phyloP scores from a whole-genome alignment of 1,140 invertebrate species.

The Drosophila truncata region DNA sequence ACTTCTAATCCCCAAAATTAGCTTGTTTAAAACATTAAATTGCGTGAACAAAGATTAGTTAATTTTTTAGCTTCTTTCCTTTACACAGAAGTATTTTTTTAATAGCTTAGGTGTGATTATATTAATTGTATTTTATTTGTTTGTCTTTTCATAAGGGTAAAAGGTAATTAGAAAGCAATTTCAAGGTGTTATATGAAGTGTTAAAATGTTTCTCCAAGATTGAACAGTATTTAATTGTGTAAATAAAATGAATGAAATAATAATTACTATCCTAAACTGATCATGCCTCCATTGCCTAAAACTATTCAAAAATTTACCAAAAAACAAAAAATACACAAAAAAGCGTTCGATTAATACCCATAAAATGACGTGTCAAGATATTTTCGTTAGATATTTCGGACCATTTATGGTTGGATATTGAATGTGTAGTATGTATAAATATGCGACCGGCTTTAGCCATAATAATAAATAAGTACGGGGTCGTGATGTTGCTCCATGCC shows the following conservation, averaged over 20 bases:
- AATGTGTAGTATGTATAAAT: constrained; percentile 37
- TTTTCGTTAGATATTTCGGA: constrained; percentile 19
- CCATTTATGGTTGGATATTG: constrained; percentile 49
- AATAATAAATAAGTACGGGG: constrained; percentile 50
- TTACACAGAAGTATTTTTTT: too few species aligned
- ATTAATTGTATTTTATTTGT: not conserved
- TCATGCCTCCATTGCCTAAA: not conserved
- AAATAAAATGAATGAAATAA: not conserved
- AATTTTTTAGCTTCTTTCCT: not conserved
- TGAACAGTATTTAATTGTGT: not conserved
- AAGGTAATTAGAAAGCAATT: not conserved
- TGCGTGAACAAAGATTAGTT: not conserved
- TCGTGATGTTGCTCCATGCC: constrained; percentile 38
- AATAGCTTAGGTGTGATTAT: not conserved
- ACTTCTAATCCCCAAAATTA: not conserved
- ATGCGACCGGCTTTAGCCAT: constrained; percentile 47
- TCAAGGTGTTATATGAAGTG: not conserved
- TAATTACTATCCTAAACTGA: not conserved
- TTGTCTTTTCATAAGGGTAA: not conserved
- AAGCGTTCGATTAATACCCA: constrained; percentile 16
- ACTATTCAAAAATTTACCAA: not conserved
- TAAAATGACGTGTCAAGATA: constrained; percentile 34
- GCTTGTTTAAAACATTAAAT: not conserved
- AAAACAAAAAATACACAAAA: constrained; percentile 7
- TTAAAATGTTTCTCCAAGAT: not conserved